These are phyloP conservation scores for Onychomys torridus DNA, from an alignment of 2,797 vertebrate species.

Conservation along the genomic window DNA sequence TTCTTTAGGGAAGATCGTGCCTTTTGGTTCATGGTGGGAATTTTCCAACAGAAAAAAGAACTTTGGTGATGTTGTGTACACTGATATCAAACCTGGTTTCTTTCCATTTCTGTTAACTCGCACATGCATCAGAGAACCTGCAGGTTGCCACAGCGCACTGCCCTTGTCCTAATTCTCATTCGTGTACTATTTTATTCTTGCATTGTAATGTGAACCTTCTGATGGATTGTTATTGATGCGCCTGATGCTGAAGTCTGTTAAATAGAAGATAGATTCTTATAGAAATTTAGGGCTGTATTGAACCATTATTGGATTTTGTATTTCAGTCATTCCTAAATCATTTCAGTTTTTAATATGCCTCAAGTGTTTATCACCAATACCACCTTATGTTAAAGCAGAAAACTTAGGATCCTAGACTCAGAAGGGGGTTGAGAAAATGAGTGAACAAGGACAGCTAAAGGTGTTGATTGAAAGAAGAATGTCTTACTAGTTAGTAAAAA, in stretches of 20 bases:
- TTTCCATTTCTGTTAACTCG: background rate
- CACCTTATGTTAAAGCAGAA: slow-evolving; percentile 12
- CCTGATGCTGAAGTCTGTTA: background rate
- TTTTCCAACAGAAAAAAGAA: background rate
- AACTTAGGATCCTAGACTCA: background rate
- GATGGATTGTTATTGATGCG: background rate
- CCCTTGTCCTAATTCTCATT: background rate
- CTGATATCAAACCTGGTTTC: background rate
- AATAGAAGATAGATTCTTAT: background rate
- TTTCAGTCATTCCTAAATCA: background rate
- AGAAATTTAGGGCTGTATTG: background rate
- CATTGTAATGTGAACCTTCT: background rate
- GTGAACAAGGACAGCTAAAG: background rate
- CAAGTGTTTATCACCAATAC: background rate
- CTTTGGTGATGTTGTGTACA: background rate
- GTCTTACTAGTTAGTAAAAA: background rate
- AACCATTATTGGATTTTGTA: background rate
- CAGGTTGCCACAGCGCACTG: background rate
- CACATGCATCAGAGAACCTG: background rate
- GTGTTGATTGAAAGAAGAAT: background rate
- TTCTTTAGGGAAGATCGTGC: background rate
- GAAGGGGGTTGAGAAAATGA: background rate
- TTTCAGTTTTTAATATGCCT: background rate
- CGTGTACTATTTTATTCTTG: background rate
- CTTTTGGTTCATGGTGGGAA: background rate